phyloP scores from a whole-genome alignment of 1,140 invertebrate genomes.

The Procambarus virginalis region DNA sequence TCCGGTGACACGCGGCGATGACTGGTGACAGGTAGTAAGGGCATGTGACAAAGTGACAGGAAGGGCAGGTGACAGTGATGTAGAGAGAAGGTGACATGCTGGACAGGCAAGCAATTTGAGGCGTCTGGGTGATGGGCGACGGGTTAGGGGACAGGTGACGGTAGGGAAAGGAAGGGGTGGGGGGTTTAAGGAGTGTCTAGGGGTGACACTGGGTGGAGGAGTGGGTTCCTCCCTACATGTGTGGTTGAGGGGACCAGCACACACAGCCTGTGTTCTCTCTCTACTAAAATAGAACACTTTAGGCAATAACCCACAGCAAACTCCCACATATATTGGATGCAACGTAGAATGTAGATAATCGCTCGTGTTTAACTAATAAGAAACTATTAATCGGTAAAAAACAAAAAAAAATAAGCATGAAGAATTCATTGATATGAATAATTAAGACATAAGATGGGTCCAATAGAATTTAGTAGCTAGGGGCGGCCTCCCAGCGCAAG shows the following conservation, averaged over 20 bases:
- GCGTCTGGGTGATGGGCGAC: neutral
- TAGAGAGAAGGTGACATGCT: neutral
- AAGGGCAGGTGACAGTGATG: neutral
- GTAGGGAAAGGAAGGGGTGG: neutral
- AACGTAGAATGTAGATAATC: neutral
- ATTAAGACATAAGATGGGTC: constrained; percentile 22
- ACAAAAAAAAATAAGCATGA: no score
- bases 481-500: neutral
- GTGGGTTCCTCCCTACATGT: neutral
- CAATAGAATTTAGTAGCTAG: neutral
- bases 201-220: no score
- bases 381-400: no score
- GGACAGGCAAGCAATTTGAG: neutral
- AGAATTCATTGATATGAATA: neutral
- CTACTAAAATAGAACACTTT: neutral
- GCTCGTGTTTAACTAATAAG: neutral
- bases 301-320: neutral
- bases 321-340: neutral
- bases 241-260: neutral
- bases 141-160: no score
- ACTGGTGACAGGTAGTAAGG: no score
- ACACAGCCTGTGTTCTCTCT: no score
- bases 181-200: neutral
- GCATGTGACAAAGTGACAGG: neutral
- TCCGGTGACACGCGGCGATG: no score